A percentile compares a stretch with the other conserved stretches of the same genome.
These are phyloP conservation scores for Nomada goodeniana DNA, from an alignment of 2,888 invertebrate species.

Conservation along the genomic window DNA sequence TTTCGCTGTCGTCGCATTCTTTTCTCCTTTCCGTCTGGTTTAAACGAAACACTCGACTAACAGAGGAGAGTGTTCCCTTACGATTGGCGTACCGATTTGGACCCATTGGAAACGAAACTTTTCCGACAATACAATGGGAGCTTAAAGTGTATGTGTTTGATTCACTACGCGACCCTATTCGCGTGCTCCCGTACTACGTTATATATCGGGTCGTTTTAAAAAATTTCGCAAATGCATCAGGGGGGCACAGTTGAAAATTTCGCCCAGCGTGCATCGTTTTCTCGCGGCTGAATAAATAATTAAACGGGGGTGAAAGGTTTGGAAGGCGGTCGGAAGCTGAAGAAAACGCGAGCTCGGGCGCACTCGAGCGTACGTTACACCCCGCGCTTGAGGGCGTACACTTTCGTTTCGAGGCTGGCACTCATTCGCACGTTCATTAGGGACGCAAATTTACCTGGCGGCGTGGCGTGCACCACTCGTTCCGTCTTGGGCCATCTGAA, in stretches of 20 bases:
- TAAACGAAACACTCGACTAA: slow-evolving; percentile 28
- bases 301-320: slow-evolving; percentile 39
- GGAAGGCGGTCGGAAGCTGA: not conserved
- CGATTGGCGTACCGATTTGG: no score
- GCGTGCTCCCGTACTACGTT: no score
- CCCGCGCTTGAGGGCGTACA: slow-evolving; percentile 69
- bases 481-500: slow-evolving; percentile 24
- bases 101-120: no score
- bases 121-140: no score
- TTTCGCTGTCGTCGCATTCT: not conserved
- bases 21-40: not conserved
- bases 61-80: not conserved
- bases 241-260: not conserved
- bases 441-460: slow-evolving; percentile 77
- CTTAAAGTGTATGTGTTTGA: not conserved
- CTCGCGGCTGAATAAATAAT: slow-evolving; percentile 6
- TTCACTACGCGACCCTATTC: no score
- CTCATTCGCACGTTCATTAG: slow-evolving; percentile 79
- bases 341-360: slow-evolving; percentile 28
- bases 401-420: slow-evolving; percentile 78
- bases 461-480: slow-evolving; percentile 36
- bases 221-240: no score
- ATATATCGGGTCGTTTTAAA: no score
- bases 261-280: not conserved
- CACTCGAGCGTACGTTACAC: slow-evolving; percentile 62